phyloP scores from a whole-genome alignment of 64 coral and sea anemone genomes.

The Pocillopora damicornis region DNA sequence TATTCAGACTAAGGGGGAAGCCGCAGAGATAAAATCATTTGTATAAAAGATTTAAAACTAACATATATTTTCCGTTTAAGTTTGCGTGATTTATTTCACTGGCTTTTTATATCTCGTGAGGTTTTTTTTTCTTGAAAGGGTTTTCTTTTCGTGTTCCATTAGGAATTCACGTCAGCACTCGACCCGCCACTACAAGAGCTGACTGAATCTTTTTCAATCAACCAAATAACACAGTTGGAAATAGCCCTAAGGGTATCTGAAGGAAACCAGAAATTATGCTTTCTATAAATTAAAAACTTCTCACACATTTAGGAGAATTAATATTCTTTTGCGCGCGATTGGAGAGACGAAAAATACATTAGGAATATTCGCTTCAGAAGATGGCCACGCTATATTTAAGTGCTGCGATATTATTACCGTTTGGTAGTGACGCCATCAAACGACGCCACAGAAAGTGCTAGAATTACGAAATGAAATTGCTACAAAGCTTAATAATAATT shows the following conservation, averaged over 20 bases:
- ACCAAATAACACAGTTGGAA: background rate
- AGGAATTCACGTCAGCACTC: no score
- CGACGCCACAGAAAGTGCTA: background rate
- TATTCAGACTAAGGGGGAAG: background rate
- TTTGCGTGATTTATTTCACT: background rate
- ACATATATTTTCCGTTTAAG: no score
- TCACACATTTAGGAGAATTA: background rate
- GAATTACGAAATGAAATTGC: background rate
- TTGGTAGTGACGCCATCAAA: background rate
- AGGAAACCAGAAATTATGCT: slow-evolving; percentile 12
- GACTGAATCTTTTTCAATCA: background rate
- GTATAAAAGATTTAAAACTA: background rate
- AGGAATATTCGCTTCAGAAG: background rate
- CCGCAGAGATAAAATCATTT: background rate
- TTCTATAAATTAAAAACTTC: background rate
- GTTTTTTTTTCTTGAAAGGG: background rate
- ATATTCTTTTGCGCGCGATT: background rate
- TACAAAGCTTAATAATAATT: background rate
- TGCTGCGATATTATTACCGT: background rate
- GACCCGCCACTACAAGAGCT: background rate
- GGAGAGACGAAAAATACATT: background rate
- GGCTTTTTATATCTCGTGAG: slow-evolving; percentile 7
- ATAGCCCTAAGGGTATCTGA: background rate
- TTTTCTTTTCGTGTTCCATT: background rate
- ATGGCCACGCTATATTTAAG: background rate